These are phyloP conservation scores for Epistrophe eligans DNA, from an alignment of 2,888 invertebrate species.

Conservation along the genomic window DNA sequence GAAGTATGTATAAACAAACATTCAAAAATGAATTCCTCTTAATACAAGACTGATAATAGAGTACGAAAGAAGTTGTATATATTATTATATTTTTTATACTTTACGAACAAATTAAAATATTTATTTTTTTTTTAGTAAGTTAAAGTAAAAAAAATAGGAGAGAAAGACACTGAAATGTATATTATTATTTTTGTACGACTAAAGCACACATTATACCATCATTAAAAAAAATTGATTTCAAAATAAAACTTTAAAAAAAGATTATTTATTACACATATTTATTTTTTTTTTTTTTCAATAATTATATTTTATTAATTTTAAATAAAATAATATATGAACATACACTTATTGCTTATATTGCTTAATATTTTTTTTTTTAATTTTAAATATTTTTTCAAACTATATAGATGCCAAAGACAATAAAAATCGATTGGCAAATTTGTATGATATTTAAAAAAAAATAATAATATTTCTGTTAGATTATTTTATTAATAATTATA, in stretches of 20 bases:
- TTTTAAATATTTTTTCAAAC: slow-evolving; percentile 8
- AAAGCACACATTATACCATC: slow-evolving; percentile 71
- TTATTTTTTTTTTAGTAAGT: neutral
- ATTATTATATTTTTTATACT: slow-evolving; percentile 4
- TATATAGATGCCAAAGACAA: slow-evolving; percentile 39
- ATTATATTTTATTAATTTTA: too few species aligned
- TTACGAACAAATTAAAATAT: slow-evolving; percentile 22
- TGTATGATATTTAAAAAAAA: neutral
- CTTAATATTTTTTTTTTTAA: slow-evolving; percentile 39
- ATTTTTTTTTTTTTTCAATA: slow-evolving; percentile 25
- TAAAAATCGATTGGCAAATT: slow-evolving; percentile 51
- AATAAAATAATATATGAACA: slow-evolving; percentile 51
- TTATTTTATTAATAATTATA: slow-evolving; percentile 14
- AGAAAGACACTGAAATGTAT: slow-evolving; percentile 68
- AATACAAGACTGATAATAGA: slow-evolving; percentile 39
- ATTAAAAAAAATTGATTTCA: slow-evolving; percentile 29
- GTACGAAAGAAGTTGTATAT: slow-evolving; percentile 19
- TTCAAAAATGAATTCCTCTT: slow-evolving; percentile 48
- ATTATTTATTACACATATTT: slow-evolving; percentile 61
- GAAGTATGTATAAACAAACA: slow-evolving; percentile 31
- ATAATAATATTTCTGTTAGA: neutral
- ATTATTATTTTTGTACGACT: slow-evolving; percentile 56
- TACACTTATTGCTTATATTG: slow-evolving; percentile 68
- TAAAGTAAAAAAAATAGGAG: slow-evolving; percentile 27
- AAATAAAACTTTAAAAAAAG: slow-evolving; percentile 13